These are phyloP conservation scores for Prunella himalayana DNA, from an alignment of 2,113 vertebrate species.

Conservation along the genomic window DNA sequence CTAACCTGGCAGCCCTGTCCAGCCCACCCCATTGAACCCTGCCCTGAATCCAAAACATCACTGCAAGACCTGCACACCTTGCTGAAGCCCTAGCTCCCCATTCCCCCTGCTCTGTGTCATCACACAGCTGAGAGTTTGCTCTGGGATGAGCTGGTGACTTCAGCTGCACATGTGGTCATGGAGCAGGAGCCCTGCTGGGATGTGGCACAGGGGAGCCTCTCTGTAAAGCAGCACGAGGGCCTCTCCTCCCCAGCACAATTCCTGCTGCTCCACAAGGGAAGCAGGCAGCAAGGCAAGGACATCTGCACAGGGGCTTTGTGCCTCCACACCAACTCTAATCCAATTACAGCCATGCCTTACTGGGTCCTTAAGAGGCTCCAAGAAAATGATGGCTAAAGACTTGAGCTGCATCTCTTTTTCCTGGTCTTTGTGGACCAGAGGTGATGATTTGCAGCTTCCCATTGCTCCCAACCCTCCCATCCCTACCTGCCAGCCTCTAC, in stretches of 20 bases:
- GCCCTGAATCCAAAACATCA: background rate
- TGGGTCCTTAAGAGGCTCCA: conserved; percentile 9
- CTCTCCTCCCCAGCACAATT: background rate
- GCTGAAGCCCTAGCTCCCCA: fast-evolving
- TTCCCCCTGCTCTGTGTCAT: background rate
- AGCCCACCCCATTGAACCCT: background rate
- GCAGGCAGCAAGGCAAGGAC: background rate
- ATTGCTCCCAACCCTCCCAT: background rate
- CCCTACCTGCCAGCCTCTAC: background rate
- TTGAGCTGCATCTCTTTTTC: background rate
- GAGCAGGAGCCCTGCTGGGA: background rate
- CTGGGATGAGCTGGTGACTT: background rate
- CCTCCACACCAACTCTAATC: conserved; percentile 32
- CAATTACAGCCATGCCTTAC: conserved; percentile 26
- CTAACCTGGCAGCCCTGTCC: background rate
- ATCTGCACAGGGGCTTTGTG: background rate
- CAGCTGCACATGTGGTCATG: fast-evolving
- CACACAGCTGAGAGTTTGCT: background rate
- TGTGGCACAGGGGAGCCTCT: fast-evolving
- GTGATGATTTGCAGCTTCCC: conserved; percentile 5
- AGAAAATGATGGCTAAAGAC: background rate
- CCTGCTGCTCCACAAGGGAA: background rate
- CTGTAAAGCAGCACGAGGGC: background rate
- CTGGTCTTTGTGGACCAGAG: background rate
- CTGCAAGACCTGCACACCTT: background rate